Evolutionary conservation across 2,888 invertebrate species (phyloP), one percentile per base, ranked within the genome.

Genomic region (Rhamphomyia laevipes): DNA sequence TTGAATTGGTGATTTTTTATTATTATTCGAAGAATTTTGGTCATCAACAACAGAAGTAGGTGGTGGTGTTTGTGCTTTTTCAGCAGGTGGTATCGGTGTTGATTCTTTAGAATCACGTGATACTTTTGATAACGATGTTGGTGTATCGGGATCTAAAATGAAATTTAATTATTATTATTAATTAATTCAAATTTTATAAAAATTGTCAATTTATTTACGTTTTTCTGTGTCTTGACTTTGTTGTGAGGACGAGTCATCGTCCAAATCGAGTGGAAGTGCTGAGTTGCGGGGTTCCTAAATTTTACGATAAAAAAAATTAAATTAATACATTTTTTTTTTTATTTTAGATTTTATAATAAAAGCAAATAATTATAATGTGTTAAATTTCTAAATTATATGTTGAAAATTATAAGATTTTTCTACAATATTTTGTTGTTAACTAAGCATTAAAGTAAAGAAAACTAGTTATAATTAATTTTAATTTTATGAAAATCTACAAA

Each of bases 231-330:
- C 88, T 77, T 82, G 85, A 74, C 83, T 83, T 72, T 83, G 80
- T 68, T 86, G 79, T 56, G 88, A 86, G 65, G 85, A 81, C 63
- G 86, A 82, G 77, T 90, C 89, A 86, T 89, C 89, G 84, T 88
- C 89, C 80, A 85, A 78, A 76, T 87, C 87, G 82, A 87, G 83
- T 66, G 84, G 87, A 75, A 84, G 81, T 76, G 87, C 87, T 65
- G 88, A 87, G 71, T 83, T 84, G 80, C 88, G 88, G 75, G 85
- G 86, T 81, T 89, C 88, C 89, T 88, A 69, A 49, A 21, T 27
- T 27, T 27, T 27, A 6, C 4, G 23, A 27, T 6, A 9, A 27
- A 27, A 27, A 27, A 7, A 27, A 27, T 7, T 4, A 7, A 27
- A 6, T 27, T 27, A 7, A 27, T n/a, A 7, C 23, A 21, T 21